Conservation (phyloP, 1,140 invertebrate species). For the Bombus soroeensis region DNA sequence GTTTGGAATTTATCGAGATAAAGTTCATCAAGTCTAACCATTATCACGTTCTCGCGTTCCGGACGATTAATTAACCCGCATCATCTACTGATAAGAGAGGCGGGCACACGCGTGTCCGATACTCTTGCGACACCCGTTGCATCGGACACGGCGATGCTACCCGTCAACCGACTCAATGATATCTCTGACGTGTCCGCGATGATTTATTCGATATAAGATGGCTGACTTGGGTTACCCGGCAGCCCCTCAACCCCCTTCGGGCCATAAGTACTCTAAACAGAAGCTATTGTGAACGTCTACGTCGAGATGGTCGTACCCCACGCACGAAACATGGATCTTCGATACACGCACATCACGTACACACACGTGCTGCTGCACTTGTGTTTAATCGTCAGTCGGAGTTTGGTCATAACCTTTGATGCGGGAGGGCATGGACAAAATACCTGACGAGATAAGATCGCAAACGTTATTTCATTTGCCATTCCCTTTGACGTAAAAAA, state of each 20-base stretch:
- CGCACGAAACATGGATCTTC: conserved; percentile 71
- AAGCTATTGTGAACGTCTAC: conserved; percentile 81
- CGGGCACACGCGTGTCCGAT: conserved; percentile 1
- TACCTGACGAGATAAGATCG: conserved; percentile 70
- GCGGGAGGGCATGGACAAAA: conserved; percentile 67
- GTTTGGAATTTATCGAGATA: conserved; percentile 11
- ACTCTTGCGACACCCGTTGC: conserved; percentile 67
- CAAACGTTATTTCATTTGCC: conserved; percentile 70
- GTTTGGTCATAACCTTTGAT: conserved; percentile 72
- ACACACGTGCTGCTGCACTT: conserved; percentile 13
- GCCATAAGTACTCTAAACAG: conserved; percentile 81
- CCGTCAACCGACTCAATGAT: conserved; percentile 81
- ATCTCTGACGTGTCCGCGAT: conserved; percentile 80
- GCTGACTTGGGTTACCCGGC: conserved; percentile 79
- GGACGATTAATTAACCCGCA: conserved; percentile 31
- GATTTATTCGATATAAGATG: conserved; percentile 82
- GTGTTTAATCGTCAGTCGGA: conserved; percentile 65
- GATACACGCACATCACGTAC: conserved; percentile 38
- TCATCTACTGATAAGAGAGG: background rate
- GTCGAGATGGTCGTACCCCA: conserved; percentile 79
- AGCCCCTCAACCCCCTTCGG: conserved; percentile 55
- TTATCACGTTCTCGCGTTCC: conserved; percentile 3
- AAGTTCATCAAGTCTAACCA: background rate
- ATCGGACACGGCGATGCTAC: conserved; percentile 61
- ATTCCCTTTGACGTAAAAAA: conserved; percentile 70